Conservation (phyloP, 2,797 vertebrate species). For the Myotis planiceps region DNA sequence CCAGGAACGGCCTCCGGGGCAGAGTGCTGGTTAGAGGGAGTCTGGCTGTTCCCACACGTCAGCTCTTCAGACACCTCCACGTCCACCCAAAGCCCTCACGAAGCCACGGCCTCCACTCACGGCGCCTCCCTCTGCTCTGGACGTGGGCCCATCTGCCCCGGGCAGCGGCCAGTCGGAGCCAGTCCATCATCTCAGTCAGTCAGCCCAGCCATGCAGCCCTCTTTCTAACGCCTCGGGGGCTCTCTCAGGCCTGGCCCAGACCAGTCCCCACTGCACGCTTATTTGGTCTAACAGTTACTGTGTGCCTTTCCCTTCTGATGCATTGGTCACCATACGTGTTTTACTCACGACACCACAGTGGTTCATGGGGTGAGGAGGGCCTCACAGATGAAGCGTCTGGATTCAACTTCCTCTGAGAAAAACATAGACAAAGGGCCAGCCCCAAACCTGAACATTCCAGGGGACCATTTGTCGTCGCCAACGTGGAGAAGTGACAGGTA, state of each 20-base stretch:
- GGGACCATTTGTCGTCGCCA: not conserved
- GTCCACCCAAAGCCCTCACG: not conserved
- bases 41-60: not conserved
- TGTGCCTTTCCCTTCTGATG: not conserved
- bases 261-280: not conserved
- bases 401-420: not conserved
- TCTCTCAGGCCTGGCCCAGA: not conserved
- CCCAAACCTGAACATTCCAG: too few species aligned
- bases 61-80: not conserved
- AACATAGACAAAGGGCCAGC: not conserved
- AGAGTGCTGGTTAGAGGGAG: too few species aligned
- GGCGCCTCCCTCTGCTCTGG: not conserved
- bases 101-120: not conserved
- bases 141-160: not conserved
- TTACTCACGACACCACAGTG: fast-evolving
- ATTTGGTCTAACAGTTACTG: not conserved
- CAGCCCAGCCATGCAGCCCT: not conserved
- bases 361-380: fast-evolving
- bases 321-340: not conserved
- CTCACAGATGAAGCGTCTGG: not conserved
- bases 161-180: not conserved
- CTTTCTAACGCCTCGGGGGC: not conserved
- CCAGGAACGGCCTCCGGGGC: not conserved
- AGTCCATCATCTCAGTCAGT: not conserved
- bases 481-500: not conserved